Conservation (phyloP, 37 sponge, comb jelly and placozoan genomes). For the Aplysina aerophoba region DNA sequence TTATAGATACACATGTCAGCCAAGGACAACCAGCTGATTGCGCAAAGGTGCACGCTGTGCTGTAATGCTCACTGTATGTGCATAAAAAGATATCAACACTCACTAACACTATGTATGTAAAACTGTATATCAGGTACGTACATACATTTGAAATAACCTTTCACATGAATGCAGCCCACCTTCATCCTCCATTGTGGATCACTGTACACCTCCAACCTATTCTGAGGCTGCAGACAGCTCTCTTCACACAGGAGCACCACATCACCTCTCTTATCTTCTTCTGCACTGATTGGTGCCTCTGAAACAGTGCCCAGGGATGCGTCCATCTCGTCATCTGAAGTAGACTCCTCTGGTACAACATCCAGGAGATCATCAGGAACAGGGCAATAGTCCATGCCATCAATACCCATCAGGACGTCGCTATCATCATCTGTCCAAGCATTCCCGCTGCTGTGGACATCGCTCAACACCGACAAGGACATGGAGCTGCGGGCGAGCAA, state of each 20-base stretch:
- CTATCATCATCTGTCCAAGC: background rate
- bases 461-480: background rate
- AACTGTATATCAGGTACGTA: background rate
- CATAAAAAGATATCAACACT: too few relatives aligned
- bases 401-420: background rate
- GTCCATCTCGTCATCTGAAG: conserved; percentile 35
- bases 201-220: conserved; percentile 42
- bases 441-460: background rate
- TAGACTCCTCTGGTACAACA: conserved; percentile 23
- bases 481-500: background rate
- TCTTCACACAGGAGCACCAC: conserved; percentile 9
- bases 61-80: too few relatives aligned
- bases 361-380: background rate
- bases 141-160: background rate
- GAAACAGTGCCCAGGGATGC: background rate
- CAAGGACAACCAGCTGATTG: too few relatives aligned
- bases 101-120: too few relatives aligned
- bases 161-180: conserved; percentile 34
- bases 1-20: too few relatives aligned
- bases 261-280: conserved; percentile 1
- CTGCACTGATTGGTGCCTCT: conserved; percentile 43
- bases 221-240: conserved; percentile 37
- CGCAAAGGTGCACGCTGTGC: too few relatives aligned
- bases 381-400: conserved; percentile 15
- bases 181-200: conserved; percentile 68